A percentile compares a stretch with the other conserved stretches of the same genome.
These are phyloP conservation scores for Perca schrenkii DNA, from an alignment of 2,113 vertebrate species.

Conservation along the genomic window DNA sequence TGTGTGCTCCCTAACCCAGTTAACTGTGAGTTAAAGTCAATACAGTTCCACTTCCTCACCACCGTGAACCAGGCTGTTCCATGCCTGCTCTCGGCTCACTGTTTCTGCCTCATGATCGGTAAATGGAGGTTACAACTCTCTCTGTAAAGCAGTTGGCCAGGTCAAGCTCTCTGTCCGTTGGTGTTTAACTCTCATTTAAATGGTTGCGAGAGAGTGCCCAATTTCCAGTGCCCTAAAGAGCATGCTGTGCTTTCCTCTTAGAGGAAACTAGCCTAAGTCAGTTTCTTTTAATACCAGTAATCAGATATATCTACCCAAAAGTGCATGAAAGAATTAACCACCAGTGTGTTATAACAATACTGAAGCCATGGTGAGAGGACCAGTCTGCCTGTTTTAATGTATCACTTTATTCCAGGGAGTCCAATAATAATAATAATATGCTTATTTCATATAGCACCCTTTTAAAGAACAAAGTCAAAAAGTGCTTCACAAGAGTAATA, in stretches of 20 bases:
- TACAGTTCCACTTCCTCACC: conserved; percentile 36
- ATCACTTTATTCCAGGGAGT: not conserved
- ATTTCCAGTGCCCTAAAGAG: not conserved
- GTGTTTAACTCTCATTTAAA: not conserved
- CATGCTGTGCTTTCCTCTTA: not conserved
- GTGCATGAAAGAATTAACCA: not conserved
- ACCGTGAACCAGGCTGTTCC: conserved; percentile 2
- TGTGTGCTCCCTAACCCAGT: conserved; percentile 73
- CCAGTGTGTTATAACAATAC: not conserved
- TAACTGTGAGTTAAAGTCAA: conserved; percentile 67
- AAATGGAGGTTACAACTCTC: conserved; percentile 21
- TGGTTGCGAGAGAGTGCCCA: too few species aligned
- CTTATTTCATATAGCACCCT: too few species aligned
- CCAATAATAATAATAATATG: too few species aligned
- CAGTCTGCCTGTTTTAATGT: not conserved
- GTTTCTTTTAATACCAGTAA: not conserved
- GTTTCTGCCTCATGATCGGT: conserved; percentile 22
- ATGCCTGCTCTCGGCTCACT: not conserved
- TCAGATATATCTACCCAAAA: not conserved
- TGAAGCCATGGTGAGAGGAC: not conserved
- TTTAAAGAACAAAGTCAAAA: too few species aligned
- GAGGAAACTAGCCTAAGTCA: not conserved
- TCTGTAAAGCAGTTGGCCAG: conserved; percentile 1
- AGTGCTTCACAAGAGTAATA: too few species aligned
- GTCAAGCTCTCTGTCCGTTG: conserved; percentile 21